Conservation (phyloP, 2,113 vertebrate genomes). For the Tringa solitaria region DNA sequence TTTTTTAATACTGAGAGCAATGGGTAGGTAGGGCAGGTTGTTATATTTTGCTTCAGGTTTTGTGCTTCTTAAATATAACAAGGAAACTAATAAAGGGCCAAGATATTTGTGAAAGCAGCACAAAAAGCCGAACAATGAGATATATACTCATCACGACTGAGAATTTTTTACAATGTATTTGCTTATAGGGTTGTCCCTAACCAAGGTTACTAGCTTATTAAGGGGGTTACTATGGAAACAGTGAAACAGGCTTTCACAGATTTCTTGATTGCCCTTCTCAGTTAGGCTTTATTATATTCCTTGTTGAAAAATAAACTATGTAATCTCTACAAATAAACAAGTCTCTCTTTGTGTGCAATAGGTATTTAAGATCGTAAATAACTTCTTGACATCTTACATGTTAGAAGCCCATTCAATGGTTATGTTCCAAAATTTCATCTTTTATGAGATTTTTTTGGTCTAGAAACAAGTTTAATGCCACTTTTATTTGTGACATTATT, state of each 20-base stretch:
- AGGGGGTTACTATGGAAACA: conserved; percentile 59
- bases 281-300: background rate
- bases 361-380: conserved; percentile 7
- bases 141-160: background rate
- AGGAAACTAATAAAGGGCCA: background rate
- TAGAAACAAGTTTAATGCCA: background rate
- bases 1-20: background rate
- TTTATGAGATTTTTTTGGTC: background rate
- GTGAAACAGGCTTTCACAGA: background rate
- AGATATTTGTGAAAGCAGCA: background rate
- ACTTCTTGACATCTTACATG: background rate
- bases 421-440: background rate
- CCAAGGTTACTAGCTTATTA: conserved; percentile 4
- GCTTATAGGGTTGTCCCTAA: conserved; percentile 5
- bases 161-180: background rate
- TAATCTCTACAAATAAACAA: background rate
- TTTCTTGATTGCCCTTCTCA: conserved; percentile 13
- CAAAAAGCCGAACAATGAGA: background rate
- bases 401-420: background rate
- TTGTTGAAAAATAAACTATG: conserved; percentile 12
- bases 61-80: background rate
- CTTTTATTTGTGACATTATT: background rate
- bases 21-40: background rate
- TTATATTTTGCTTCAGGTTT: background rate
- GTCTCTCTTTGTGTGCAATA: background rate